These are phyloP conservation scores for Todiramphus saurophagus DNA, from an alignment of 2,113 vertebrate species.

Conservation along the genomic window DNA sequence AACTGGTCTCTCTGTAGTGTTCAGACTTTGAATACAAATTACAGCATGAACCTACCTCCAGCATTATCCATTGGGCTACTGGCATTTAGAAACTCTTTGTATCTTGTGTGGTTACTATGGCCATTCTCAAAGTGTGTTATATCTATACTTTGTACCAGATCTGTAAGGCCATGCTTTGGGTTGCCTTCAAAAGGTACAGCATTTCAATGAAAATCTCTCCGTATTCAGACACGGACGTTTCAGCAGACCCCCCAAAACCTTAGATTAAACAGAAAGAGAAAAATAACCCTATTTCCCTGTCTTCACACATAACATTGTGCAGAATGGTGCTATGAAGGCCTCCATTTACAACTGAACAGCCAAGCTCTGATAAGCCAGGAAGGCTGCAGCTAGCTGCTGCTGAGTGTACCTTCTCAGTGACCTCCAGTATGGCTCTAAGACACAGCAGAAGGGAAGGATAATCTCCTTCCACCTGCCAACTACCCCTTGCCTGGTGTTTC, in stretches of 20 bases:
- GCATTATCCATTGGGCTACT: not conserved
- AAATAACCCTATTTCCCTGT: not conserved
- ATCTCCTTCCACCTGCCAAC: not conserved
- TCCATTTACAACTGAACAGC: not conserved
- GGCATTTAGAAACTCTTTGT: slow-evolving; percentile 15
- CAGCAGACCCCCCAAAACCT: not conserved
- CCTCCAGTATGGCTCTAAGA: not conserved
- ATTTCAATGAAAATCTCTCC: not conserved
- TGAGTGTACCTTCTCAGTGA: not conserved
- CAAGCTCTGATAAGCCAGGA: not conserved
- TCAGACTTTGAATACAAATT: slow-evolving; percentile 36
- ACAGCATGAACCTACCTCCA: not conserved
- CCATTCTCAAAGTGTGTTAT: not conserved
- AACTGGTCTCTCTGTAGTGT: not conserved
- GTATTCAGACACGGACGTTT: not conserved
- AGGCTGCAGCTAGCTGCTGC: not conserved
- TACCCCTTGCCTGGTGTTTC: not conserved
- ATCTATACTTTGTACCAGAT: not conserved
- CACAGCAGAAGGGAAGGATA: not conserved
- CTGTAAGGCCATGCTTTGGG: not conserved
- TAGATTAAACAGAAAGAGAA: not conserved
- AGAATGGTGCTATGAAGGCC: not conserved
- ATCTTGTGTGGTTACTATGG: not conserved
- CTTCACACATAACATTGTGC: rapidly evolving
- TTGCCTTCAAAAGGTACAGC: not conserved